phyloP scores from a whole-genome alignment of 2,888 invertebrate species.

The Cantharis rufa region DNA sequence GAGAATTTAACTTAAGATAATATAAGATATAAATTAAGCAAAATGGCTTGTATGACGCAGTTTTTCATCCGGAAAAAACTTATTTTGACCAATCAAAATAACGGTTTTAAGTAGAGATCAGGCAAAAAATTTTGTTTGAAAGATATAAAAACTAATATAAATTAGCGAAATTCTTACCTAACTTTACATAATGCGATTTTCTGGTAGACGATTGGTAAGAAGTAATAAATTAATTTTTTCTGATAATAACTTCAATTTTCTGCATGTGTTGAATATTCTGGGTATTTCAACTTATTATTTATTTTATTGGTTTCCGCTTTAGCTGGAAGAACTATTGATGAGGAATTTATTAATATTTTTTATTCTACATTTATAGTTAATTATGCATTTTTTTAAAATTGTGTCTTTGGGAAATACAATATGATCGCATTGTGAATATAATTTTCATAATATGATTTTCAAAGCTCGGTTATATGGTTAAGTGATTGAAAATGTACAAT shows the following conservation, averaged over 20 bases:
- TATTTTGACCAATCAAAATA: neutral
- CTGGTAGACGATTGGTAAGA: neutral
- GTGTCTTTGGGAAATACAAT: neutral
- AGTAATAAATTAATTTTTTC: neutral
- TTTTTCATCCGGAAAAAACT: no score
- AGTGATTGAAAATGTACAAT: no score
- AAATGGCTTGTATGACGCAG: no score
- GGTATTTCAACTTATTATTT: neutral
- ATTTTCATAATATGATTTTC: no score
- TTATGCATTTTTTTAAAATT: neutral
- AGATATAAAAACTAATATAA: no score
- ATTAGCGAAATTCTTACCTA: neutral
- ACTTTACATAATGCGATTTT: neutral
- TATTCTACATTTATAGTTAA: no score
- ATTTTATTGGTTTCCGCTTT: neutral
- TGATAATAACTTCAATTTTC: neutral
- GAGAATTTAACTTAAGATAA: no score
- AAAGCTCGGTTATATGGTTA: no score
- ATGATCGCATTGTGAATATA: no score
- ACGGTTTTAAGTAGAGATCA: neutral
- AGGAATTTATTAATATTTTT: neutral
- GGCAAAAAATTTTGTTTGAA: no score
- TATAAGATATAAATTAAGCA: no score
- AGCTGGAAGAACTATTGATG: neutral
- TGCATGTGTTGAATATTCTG: neutral